Evolutionary conservation across 2,888 invertebrate genomes (phyloP), one percentile per base, ranked within the genome.

Genomic region (Tubulanus polymorphus): DNA sequence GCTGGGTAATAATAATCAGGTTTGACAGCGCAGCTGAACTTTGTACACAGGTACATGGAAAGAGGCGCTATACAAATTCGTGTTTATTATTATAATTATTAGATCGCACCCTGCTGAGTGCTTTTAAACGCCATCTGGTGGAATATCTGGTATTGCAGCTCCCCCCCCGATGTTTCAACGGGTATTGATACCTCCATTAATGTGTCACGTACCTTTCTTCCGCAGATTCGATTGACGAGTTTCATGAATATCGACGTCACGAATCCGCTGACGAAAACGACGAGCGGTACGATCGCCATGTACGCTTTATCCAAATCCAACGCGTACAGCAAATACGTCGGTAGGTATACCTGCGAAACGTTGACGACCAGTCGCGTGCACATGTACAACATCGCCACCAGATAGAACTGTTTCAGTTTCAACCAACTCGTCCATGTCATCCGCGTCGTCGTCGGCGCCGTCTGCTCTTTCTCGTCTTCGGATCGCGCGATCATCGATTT

Each of bases 281-380:
- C 85, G 55, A 94, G 82, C 0, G 93, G 93, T 28, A 93, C 83
- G 28, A 89, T 84, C 15, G 93, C 93, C 37, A 83, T 80, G 59
- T 76, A 81, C 59, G 88, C 87, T 12, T 90, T 89, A 1, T 85
- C 83, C 75, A 90, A 83, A 29, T 85, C 81, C 49, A 93, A 79
- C 0, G 88, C 87, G 67, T 88, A 86, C 67, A 90, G 90, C 8
- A 93, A 83, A 76, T 92, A 94, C 56, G 93, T 81, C 0, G 93
- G 91, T 62, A 93, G 84, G 70, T 92, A 87, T 35, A 91, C 88
- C 81, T 92, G 92, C 12, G 88, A 86, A 54, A 93, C 82, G 80
- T 93, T 94, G 27, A 89, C 87, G 71, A 89, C 90, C 51, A 93
- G 79, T 69, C 92, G 84, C n/a, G 92, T 89, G 48, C 88, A 87